A percentile compares a stretch with the other conserved stretches of the same genome.
phyloP scores from a whole-genome alignment of 2,888 invertebrate genomes.

The Gortyna flavago region DNA sequence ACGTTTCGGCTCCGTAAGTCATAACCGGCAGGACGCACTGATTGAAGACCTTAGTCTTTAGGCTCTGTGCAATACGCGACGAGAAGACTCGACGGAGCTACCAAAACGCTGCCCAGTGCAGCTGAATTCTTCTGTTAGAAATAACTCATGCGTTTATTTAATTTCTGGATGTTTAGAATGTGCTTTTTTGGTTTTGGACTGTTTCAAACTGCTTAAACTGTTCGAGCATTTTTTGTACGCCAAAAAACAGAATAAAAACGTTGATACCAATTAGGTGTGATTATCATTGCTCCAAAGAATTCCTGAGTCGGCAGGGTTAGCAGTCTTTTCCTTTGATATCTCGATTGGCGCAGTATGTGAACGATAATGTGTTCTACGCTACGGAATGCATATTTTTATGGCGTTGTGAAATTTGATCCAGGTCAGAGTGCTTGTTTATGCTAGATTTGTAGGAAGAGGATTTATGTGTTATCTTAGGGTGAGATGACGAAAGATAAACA shows the following conservation, averaged over 20 bases:
- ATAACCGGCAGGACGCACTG: too few species aligned
- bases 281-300: not conserved
- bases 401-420: not conserved
- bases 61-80: too few species aligned
- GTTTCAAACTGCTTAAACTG: not conserved
- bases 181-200: not conserved
- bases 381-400: conserved; percentile 23
- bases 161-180: not conserved
- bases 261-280: not conserved
- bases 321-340: conserved; percentile 10
- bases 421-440: not conserved
- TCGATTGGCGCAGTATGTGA: not conserved
- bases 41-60: too few species aligned
- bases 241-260: not conserved
- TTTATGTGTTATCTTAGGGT: not conserved
- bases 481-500: not conserved
- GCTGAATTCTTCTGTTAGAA: too few species aligned
- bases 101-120: too few species aligned
- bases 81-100: too few species aligned
- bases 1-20: too few species aligned
- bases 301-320: not conserved
- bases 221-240: not conserved
- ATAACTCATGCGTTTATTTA: not conserved
- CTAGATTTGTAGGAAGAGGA: not conserved
- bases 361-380: conserved; percentile 11